phyloP scores from a whole-genome alignment of 2,888 invertebrate species.

The Drosophila algonquin region DNA sequence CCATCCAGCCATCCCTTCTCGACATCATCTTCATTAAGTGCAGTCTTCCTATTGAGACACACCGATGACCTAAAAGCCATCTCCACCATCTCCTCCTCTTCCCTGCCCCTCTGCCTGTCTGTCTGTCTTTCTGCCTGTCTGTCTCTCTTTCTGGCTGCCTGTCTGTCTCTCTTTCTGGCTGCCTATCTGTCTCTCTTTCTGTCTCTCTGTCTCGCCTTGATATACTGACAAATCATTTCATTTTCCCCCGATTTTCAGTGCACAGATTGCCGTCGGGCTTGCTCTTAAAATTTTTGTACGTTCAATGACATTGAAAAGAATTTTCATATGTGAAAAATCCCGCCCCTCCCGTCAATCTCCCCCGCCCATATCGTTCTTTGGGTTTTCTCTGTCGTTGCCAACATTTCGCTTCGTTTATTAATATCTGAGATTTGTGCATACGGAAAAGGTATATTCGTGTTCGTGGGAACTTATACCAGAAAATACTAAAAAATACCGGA shows the following conservation, averaged over 20 bases:
- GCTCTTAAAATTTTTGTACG: conserved; percentile 70
- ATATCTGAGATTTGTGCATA: conserved; percentile 2
- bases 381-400: conserved; percentile 44
- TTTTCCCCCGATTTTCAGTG: conserved; percentile 46
- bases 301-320: conserved; percentile 77
- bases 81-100: conserved; percentile 8
- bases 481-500: no score
- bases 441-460: background rate
- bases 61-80: conserved; percentile 29
- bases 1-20: conserved; percentile 4
- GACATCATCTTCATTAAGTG: conserved; percentile 66
- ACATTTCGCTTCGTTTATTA: conserved; percentile 51
- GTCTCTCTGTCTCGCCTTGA: conserved; percentile 46
- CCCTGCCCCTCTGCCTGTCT: background rate
- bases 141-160: background rate
- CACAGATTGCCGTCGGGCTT: conserved; percentile 37
- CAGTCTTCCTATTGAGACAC: conserved; percentile 38
- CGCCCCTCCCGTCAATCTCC: background rate
- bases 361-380: conserved; percentile 1
- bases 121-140: conserved; percentile 16
- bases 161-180: background rate
- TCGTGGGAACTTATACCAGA: background rate
- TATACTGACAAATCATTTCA: conserved; percentile 71
- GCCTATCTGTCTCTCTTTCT: conserved; percentile 3
- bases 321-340: conserved; percentile 47